These are phyloP conservation scores for Cataglyphis cursor DNA, from an alignment of 2,888 invertebrate genomes.

Conservation along the genomic window DNA sequence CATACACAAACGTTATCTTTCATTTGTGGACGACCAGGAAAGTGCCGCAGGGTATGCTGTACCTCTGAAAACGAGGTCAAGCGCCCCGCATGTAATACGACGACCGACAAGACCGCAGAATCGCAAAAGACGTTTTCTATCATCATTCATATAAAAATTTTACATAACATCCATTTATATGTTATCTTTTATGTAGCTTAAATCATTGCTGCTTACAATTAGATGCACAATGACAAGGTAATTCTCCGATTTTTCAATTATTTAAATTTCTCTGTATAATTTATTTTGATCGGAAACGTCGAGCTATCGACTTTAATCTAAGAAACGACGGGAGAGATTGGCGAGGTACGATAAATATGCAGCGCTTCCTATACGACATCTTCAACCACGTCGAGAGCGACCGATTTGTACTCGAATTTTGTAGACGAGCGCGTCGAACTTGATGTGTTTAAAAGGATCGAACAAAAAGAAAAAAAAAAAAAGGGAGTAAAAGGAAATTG, in stretches of 20 bases:
- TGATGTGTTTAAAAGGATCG: conserved; percentile 12
- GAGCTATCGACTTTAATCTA: conserved; percentile 53
- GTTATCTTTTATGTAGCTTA: neutral
- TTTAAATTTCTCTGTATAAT: conserved; percentile 7
- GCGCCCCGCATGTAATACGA: conserved; percentile 11
- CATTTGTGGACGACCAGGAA: conserved; percentile 56
- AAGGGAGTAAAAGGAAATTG: conserved; percentile 47
- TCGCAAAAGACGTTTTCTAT: conserved; percentile 2
- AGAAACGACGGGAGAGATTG: conserved; percentile 40
- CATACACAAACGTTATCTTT: conserved; percentile 46
- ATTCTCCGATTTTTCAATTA: neutral
- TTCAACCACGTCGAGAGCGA: conserved; percentile 44
- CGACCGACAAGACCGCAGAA: conserved; percentile 6
- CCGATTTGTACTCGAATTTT: conserved; percentile 53
- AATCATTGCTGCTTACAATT: neutral
- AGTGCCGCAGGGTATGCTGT: conserved; percentile 51
- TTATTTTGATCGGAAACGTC: conserved; percentile 17
- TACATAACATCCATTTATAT: neutral
- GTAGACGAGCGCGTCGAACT: conserved; percentile 48
- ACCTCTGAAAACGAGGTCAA: conserved; percentile 63
- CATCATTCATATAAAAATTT: neutral
- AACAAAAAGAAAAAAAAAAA: neutral
- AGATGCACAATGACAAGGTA: neutral
- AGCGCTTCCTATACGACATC: conserved; percentile 50
- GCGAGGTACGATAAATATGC: conserved; percentile 51